These are phyloP conservation scores for Nothobranchius kuhntae DNA, from an alignment of 2,113 vertebrate species.

Conservation along the genomic window DNA sequence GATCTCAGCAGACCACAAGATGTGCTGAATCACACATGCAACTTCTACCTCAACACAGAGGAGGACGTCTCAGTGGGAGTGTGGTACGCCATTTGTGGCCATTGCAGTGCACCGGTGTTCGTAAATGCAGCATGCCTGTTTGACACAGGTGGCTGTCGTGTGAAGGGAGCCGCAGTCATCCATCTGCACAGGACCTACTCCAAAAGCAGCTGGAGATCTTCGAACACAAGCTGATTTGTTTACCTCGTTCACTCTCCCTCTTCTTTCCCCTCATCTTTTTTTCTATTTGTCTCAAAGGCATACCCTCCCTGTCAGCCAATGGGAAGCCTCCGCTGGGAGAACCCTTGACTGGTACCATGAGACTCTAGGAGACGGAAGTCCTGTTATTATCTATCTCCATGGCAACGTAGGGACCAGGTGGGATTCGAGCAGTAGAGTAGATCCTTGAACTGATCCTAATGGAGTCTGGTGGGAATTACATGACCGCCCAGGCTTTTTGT, in stretches of 20 bases:
- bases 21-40: conserved; percentile 83
- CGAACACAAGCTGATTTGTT: conserved; percentile 2
- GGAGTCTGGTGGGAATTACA: conserved; percentile 51
- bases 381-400: conserved; percentile 88
- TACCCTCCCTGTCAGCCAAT: conserved; percentile 80
- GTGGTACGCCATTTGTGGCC: conserved; percentile 78
- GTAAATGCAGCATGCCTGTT: conserved; percentile 17
- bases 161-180: conserved; percentile 3
- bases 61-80: conserved; percentile 80
- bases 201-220: not conserved
- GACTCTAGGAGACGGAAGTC: conserved; percentile 79
- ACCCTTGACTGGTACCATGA: conserved; percentile 79
- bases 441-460: conserved; percentile 54
- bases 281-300: conserved; percentile 78
- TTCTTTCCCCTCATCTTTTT: not conserved
- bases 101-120: not conserved
- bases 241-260: not conserved
- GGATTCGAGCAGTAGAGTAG: conserved; percentile 33
- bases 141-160: conserved; percentile 24
- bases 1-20: conserved; percentile 78
- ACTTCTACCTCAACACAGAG: conserved; percentile 80
- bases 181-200: conserved; percentile 9
- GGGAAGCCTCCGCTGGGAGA: conserved; percentile 76
- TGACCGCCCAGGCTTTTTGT: not conserved
- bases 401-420: conserved; percentile 86